phyloP scores from a whole-genome alignment of 2,113 vertebrate genomes.

The Bos javanicus region DNA sequence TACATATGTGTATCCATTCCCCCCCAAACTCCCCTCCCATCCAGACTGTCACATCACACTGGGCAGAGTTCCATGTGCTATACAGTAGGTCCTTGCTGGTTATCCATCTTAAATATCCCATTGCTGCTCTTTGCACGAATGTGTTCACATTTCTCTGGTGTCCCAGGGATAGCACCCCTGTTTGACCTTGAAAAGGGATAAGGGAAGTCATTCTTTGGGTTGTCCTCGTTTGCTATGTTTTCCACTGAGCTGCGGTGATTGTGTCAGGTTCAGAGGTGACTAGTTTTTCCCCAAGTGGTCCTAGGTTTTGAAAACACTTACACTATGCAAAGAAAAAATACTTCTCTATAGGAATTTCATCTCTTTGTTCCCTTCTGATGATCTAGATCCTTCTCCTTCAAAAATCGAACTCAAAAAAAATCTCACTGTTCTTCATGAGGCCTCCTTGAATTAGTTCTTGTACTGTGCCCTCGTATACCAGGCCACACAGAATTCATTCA shows the following conservation, averaged over 20 bases:
- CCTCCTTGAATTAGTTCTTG: background rate
- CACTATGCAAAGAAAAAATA: background rate
- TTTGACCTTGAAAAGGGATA: background rate
- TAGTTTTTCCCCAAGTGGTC: background rate
- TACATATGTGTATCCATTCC: background rate
- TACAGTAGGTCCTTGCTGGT: background rate
- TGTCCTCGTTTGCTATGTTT: background rate
- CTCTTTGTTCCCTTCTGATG: background rate
- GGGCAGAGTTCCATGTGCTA: background rate
- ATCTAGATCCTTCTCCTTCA: background rate
- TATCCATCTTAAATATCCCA: background rate
- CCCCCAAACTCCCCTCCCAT: background rate
- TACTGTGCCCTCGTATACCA: too few species aligned
- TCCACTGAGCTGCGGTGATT: background rate
- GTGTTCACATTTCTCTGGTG: background rate
- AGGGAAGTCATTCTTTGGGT: background rate
- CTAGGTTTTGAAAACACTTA: background rate
- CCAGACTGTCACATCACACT: background rate
- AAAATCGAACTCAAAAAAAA: background rate
- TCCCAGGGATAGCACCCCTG: background rate
- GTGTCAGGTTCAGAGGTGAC: background rate
- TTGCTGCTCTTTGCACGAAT: background rate
- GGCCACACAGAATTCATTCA: background rate
- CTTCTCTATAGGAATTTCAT: background rate
- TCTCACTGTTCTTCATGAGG: background rate